Conservation (phyloP, 2,113 vertebrate species). For the Onychostruthus taczanowskii region DNA sequence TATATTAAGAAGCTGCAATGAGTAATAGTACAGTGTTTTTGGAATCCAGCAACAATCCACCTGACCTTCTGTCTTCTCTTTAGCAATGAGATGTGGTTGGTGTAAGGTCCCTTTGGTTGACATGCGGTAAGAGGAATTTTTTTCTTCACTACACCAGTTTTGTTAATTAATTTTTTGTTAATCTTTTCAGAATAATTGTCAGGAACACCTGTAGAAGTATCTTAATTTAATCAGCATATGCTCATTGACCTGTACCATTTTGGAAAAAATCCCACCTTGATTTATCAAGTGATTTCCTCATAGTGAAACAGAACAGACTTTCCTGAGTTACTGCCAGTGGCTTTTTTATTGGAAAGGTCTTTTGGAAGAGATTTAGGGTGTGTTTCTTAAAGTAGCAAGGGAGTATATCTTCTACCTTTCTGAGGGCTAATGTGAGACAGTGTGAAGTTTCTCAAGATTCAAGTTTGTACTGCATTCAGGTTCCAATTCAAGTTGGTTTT, state of each 20-base stretch:
- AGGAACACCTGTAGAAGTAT: not conserved
- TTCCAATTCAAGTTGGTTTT: not conserved
- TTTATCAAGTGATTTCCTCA: not conserved
- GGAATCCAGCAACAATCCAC: not conserved
- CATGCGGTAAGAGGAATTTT: not conserved
- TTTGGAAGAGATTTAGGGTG: not conserved
- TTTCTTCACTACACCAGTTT: not conserved
- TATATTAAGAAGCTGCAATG: constrained; percentile 13
- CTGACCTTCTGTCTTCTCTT: not conserved
- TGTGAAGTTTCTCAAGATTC: not conserved
- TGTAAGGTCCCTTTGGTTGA: not conserved
- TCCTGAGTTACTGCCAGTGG: not conserved
- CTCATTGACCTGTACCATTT: not conserved
- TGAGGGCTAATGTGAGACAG: not conserved
- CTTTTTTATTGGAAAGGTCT: not conserved
- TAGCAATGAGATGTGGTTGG: not conserved
- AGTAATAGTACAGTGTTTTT: not conserved
- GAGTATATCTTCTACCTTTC: not conserved
- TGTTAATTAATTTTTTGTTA: not conserved
- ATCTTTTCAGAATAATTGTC: not conserved
- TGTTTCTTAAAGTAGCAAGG: not conserved
- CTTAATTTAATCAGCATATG: not conserved
- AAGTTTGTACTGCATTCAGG: not conserved
- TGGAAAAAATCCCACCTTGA: not conserved
- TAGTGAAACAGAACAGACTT: not conserved